Base-by-base conservation (phyloP, 2,888 invertebrate genomes). In the Neelides folsomi region DNA sequence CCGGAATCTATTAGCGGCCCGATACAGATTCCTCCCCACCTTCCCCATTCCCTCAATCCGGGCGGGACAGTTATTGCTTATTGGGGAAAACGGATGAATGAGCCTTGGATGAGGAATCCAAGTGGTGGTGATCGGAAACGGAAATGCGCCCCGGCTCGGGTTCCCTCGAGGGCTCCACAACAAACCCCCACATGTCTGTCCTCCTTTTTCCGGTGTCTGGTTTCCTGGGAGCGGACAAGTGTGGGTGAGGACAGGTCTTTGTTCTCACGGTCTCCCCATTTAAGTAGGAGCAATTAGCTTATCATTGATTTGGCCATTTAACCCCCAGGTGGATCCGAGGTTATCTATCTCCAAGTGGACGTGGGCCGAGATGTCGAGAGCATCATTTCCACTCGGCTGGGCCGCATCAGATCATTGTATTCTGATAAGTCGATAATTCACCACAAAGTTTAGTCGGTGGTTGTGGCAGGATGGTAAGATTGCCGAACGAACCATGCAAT, bases 191-290 rank as follows among this genome's bases (percentile, higher is more conserved):
- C 16, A 36, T 37, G 12, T 15, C 47, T 54, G 45, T 47, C 41
- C 43, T 35, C 47, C 55, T 54, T 61, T 63, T 63, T 63, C 63
- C 63, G 63, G 63, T 63, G 60, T 63, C 60, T 58, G 58, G 60
- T 63, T 63, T 58, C 63, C 48, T 51, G 27, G 27, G 27, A 27
- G 27, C 27, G 27, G 27, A 27, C 27, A 27, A 27, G 27, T 27
- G 27, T 27, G 27, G 3, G 27, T 27, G 27, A n/a, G n/a, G n/a
- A n/a, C n/a, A n/a, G n/a, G n/a, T 27, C 27, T 27, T 27, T 27
- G 27, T 27, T 27, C 27, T 27, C 27, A 27, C 27, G 27, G 27
- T 27, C 27, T 27, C 4, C 27, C 27, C 27, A 27, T 27, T 27
- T 27, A 7, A 27, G 27, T 5, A 7, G 27, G 27, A 27, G 27